Evolutionary conservation across 2,888 invertebrate genomes (phyloP), one percentile per base, ranked within the genome.

Genomic region (Andrena praecox): DNA sequence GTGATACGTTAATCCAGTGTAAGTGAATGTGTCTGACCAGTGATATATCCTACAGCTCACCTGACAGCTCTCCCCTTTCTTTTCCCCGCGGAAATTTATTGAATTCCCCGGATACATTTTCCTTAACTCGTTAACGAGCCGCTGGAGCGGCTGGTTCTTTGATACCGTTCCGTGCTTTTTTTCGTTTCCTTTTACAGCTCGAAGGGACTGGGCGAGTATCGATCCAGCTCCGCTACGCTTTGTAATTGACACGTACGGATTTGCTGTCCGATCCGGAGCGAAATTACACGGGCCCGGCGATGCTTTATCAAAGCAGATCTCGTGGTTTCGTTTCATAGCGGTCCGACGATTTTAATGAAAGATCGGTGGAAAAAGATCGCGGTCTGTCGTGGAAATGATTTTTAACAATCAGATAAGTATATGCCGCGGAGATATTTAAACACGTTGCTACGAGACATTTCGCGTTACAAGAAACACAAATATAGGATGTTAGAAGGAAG

Each of bases 61-160:
- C 33, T n/a, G 52, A 3, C 6, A n/a, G 42, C 20, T 20, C 35
- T 63, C 20, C 52, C 35, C 20, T 35, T 69, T 31, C 50, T 54
- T 29, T 69, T 12, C 31, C 31, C 27, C 35, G 52, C 29, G 60
- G 2, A 48, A 62, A 70, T 80, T 68, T 80, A 35, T 59, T 60
- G 75, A 42, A 71, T 50, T 78, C 72, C 72, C 60, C 63, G 50
- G 67, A 66, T 75, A 73, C 63, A 76, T 84, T 77, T 80, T 84
- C 77, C 63, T 80, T 84, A 84, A 77, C 71, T 64, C 80, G 63
- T 86, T 86, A 85, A 86, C 81, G 68, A 74, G 70, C 24, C 33
- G 7, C 24, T 59, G 66, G 62, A 77, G 64, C 77, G 72, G 73
- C 33, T 60, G 67, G 68, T 77, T 72, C 77, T 73, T 73, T 73